Evolutionary conservation across 2,113 vertebrate species (phyloP).

Genomic region (Brienomyrus brachyistius): DNA sequence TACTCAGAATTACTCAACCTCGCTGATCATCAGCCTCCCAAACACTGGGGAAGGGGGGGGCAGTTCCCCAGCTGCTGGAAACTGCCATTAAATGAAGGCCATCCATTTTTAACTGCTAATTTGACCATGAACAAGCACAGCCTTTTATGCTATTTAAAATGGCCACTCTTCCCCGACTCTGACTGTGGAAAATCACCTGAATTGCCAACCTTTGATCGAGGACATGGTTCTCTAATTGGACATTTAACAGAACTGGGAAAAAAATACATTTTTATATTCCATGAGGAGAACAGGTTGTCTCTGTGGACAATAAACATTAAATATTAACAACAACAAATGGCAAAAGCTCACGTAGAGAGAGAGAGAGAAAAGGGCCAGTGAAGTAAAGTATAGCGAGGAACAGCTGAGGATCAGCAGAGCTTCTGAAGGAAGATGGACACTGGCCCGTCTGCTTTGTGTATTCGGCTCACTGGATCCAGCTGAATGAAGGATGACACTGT

Average conservation of each 20-base stretch:
- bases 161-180: conserved; percentile 27
- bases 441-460: neutral
- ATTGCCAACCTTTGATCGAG: conserved; percentile 16
- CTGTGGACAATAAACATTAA: neutral
- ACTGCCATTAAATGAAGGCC: conserved; percentile 8
- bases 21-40: neutral
- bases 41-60: neutral
- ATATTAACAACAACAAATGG: conserved; percentile 7
- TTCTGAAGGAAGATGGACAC: neutral
- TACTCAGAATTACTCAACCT: neutral
- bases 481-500: neutral
- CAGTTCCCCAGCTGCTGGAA: neutral
- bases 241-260: neutral
- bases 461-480: neutral
- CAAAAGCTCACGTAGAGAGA: neutral
- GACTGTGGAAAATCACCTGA: conserved; percentile 38
- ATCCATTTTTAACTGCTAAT: neutral
- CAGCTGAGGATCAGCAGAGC: neutral
- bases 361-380: neutral
- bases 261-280: neutral
- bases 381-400: neutral
- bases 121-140: neutral
- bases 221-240: neutral
- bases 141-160: conserved; percentile 18
- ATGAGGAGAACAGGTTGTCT: neutral